Evolutionary conservation across 2,113 vertebrate species (phyloP).

Genomic region (Ardeotis arabs): DNA sequence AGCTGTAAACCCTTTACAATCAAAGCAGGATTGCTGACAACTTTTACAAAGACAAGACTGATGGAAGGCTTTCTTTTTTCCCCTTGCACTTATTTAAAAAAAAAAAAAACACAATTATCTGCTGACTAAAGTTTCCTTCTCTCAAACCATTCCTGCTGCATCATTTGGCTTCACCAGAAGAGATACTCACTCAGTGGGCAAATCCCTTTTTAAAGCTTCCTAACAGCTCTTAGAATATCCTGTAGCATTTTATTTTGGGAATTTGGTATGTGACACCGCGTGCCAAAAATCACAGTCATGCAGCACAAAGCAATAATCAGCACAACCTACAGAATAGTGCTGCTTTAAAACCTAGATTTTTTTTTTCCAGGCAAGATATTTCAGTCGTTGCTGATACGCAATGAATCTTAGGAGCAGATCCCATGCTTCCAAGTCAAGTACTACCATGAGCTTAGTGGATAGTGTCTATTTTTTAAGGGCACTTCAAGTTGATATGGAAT

Average conservation of each 20-base stretch:
- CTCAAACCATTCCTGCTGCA: constrained; percentile 45
- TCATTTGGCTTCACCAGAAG: constrained; percentile 58
- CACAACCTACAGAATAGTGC: constrained; percentile 71
- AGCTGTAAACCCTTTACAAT: constrained; percentile 57
- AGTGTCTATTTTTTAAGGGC: neutral
- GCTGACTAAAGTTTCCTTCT: constrained; percentile 37
- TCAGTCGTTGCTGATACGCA: constrained; percentile 7
- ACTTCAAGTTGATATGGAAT: neutral
- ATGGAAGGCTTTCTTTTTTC: neutral
- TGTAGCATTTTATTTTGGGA: constrained; percentile 77
- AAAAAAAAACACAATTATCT: constrained; percentile 14
- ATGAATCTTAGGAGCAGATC: constrained; percentile 23
- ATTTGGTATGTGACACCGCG: constrained; percentile 64
- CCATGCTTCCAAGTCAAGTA: constrained; percentile 14
- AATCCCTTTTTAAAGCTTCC: constrained; percentile 76
- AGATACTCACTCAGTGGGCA: constrained; percentile 32
- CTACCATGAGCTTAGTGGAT: neutral
- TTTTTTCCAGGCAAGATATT: constrained; percentile 43
- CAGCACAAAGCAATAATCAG: constrained; percentile 77
- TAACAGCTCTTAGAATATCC: constrained; percentile 68
- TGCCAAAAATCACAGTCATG: constrained; percentile 79
- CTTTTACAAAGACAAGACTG: constrained; percentile 16
- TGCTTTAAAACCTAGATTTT: neutral
- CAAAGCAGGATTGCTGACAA: constrained; percentile 63
- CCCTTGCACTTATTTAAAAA: constrained; percentile 15